Evolutionary conservation across 2,113 vertebrate species (phyloP), one percentile per base, ranked within the genome.

Genomic region (Maccullochella peelii): DNA sequence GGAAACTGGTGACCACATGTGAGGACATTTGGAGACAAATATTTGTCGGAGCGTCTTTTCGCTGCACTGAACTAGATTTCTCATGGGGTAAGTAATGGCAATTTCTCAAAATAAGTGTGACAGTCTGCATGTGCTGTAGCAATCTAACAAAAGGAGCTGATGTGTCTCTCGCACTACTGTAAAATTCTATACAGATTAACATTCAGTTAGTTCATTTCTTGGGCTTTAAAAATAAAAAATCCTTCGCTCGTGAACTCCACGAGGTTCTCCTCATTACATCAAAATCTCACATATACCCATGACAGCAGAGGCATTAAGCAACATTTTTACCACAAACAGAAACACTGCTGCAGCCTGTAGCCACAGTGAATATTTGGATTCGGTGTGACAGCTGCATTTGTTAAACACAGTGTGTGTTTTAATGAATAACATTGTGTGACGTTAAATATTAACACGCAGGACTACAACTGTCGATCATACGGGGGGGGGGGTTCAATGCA

Each of bases 71-170:
- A 62, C 61, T 15, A 8, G 3, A 73, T 85, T 80, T 90, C 94
- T 94, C 94, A 95, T 96, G 95, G 94, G 95, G 95, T 96, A 77
- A 95, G 95, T 92, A 18, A 25, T 36, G 27, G 23, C 58, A 88
- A 15, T 42, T 67, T 59, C 42, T 58, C 16, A 49, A 52, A 25
- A 55, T 38, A 57, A 36, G 15, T n/a, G 47, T 83, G 52, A 80
- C 33, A 65, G 61, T 40, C 14, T 44, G 42, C 73, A 59, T 88
- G 74, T 54, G 76, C 68, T 62, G 30, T 40, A 16, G 57, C 1
- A 47, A 23, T 62, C 57, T 20, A 86, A 90, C 88, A 88, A 90
- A 88, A 70, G 80, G 25, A 40, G 67, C 47, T n/a, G 6, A n/a
- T 33, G 47, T 38, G 5, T 40, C 8, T 47, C 2, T 65, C 6